phyloP scores from a whole-genome alignment of 2,113 vertebrate genomes.

The Oxyura jamaicensis region DNA sequence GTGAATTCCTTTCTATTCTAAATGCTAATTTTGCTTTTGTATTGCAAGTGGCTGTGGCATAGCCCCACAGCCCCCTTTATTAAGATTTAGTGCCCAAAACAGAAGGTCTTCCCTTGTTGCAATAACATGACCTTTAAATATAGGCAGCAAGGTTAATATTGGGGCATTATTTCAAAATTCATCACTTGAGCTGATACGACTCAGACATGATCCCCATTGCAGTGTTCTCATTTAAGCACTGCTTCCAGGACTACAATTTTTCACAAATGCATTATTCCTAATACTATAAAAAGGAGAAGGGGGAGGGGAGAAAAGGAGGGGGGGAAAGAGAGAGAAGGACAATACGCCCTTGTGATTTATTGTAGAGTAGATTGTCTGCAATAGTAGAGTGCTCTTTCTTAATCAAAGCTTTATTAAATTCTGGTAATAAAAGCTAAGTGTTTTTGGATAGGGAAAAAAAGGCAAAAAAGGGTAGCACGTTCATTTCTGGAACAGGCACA shows the following conservation, averaged over 20 bases:
- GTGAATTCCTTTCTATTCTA: not conserved
- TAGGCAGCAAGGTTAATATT: slow-evolving; percentile 23
- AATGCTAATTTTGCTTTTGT: slow-evolving; percentile 17
- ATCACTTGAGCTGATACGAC: not conserved
- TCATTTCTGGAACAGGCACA: not conserved
- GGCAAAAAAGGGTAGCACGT: not conserved
- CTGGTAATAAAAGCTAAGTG: slow-evolving; percentile 58
- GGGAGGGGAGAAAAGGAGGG: not conserved
- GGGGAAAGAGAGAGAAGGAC: not conserved
- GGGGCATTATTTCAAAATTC: slow-evolving; percentile 4
- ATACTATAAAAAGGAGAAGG: not conserved
- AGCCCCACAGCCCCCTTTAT: not conserved
- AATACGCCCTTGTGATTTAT: slow-evolving; percentile 10
- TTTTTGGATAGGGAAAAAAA: slow-evolving; percentile 1
- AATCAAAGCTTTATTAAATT: slow-evolving; percentile 65
- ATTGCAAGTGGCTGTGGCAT: not conserved
- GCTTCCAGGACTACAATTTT: not conserved
- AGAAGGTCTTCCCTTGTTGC: not conserved
- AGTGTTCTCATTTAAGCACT: not conserved
- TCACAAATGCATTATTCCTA: slow-evolving; percentile 23
- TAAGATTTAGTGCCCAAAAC: slow-evolving; percentile 5
- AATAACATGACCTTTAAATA: slow-evolving; percentile 50
- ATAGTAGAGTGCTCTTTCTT: slow-evolving; percentile 41
- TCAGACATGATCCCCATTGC: not conserved
- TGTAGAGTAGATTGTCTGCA: slow-evolving; percentile 6